Conservation (phyloP, 2,888 invertebrate species). For the Aproaerema taeniolella region DNA sequence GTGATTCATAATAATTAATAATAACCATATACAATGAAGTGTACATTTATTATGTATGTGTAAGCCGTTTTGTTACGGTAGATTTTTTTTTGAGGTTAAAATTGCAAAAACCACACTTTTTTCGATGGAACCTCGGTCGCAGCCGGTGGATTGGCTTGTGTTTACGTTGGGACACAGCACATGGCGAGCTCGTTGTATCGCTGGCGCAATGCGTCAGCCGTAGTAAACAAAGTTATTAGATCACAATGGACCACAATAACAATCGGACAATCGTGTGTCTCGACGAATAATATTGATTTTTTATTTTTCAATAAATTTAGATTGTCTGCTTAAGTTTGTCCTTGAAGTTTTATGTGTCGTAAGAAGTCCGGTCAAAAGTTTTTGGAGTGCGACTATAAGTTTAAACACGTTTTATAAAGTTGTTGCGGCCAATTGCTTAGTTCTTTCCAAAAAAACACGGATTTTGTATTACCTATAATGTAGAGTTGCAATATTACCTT, state of each 20-base stretch:
- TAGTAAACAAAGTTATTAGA: conserved; percentile 43
- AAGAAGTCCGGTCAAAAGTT: too few species aligned
- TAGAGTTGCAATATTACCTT: too few species aligned
- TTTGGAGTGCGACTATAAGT: too few species aligned
- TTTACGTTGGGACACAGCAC: conserved; percentile 51
- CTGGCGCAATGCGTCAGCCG: conserved; percentile 49
- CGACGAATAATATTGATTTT: not conserved
- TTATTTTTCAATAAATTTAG: too few species aligned
- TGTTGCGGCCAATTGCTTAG: too few species aligned
- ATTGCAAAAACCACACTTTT: conserved; percentile 3
- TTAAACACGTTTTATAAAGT: too few species aligned
- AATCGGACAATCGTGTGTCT: not conserved
- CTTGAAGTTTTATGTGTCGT: too few species aligned
- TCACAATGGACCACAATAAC: conserved; percentile 6
- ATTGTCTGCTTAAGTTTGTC: conserved; percentile 1
- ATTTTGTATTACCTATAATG: too few species aligned
- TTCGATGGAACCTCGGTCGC: conserved; percentile 34
- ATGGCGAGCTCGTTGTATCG: conserved; percentile 36
- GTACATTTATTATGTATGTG: too few species aligned
- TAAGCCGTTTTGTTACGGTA: too few species aligned
- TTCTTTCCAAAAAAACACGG: too few species aligned
- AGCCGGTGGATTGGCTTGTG: conserved; percentile 32
- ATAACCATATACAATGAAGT: conserved; percentile 43
- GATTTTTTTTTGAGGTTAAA: conserved; percentile 2
- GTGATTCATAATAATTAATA: conserved; percentile 28